Percentiles rank a stretch among this genome's conserved stretches.
These are phyloP conservation scores for Clepsis dumicolana DNA, from an alignment of 2,888 invertebrate genomes.

Conservation along the genomic window DNA sequence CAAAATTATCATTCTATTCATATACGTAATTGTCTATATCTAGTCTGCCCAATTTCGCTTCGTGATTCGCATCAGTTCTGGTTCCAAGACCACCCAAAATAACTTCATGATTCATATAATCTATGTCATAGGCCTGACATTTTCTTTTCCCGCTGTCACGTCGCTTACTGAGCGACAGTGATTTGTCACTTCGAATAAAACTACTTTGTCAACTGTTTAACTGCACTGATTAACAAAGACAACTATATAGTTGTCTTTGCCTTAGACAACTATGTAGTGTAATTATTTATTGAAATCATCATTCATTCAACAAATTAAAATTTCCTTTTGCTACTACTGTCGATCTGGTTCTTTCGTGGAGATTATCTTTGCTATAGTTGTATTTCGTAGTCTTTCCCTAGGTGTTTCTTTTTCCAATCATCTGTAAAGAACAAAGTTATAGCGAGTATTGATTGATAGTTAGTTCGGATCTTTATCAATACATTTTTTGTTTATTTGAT, in stretches of 20 bases:
- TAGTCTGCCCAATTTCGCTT: neutral
- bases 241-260: neutral
- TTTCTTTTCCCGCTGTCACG: slow-evolving; percentile 37
- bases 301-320: no score
- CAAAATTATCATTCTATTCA: neutral
- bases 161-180: slow-evolving; percentile 42
- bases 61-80: neutral
- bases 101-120: slow-evolving; percentile 32
- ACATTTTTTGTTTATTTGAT: slow-evolving; percentile 34
- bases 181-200: slow-evolving; percentile 38
- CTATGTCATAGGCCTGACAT: slow-evolving; percentile 28
- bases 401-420: neutral
- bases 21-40: neutral
- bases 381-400: no score
- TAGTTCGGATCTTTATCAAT: slow-evolving; percentile 25
- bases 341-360: no score
- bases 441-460: slow-evolving; percentile 2
- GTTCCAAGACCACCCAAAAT: slow-evolving; percentile 12
- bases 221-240: neutral
- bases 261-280: neutral
- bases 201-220: slow-evolving; percentile 39
- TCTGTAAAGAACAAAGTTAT: neutral
- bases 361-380: no score
- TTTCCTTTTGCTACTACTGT: no score
- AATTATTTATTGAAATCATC: neutral